Base-by-base conservation (phyloP, 2,888 invertebrate species). In the Epirrita christyi region DNA sequence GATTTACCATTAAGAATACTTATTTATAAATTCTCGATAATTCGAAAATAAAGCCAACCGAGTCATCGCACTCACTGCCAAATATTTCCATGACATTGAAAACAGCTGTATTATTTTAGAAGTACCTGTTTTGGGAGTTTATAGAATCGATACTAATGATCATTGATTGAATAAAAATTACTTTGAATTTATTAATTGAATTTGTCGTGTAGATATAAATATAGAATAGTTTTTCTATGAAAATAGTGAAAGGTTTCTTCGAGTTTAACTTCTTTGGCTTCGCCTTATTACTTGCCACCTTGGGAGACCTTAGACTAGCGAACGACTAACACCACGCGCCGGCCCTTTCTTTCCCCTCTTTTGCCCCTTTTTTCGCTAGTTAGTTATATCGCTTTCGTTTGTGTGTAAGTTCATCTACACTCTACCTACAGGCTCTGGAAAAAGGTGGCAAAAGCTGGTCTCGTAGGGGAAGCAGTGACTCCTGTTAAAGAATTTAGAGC, bases 1-100 rank as follows among this genome's bases (percentile, higher is more conserved):
- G 32, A 32, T 32, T 32, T 9, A 32, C 32, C 8, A 7, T 32
- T 32, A 6, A 32, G 9, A 32, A 32, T 32, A 21, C 4, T 21
- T 29, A 0, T 7, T 32, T 7, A 32, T 32, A 9, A 2, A 7
- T 32, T 32, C 0, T 9, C 32, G 32, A 32, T 32, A 32, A 32
- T 32, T 32, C 32, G 8, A 9, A 32, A 21, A 2, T 21, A 4
- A 21, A 32, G 8, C 32, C 32, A 10, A 40, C 7, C n/a, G 27
- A 48, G 38, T 48, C 38, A 43, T 43, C 43, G 14, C 43, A 43
- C 43, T 51, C 43, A 43, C 10, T 51, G 49, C 41, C 49, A 49
- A 49, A 49, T 42, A 42, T 42, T 41, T 49, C 11, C 48, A 32
- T 32, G 32, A 32, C 11, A 27, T 34, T 11, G 41, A 11, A 49